Conservation (phyloP, 1,140 invertebrate genomes). For the Drosophila quadrilineata region DNA sequence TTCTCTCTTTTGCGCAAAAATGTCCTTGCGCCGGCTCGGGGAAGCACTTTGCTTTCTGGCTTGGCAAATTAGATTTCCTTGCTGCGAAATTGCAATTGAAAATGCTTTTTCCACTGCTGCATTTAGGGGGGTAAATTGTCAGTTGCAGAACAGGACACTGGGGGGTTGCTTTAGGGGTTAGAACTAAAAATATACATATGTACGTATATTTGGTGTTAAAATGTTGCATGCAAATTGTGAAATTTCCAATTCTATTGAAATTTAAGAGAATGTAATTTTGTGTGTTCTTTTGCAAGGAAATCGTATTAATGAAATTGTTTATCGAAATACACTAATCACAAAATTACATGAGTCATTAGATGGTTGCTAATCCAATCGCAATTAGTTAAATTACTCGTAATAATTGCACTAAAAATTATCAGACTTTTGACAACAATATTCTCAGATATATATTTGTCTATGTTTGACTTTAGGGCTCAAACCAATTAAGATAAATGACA, state of each 20-base stretch:
- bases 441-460: background rate
- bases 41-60: slow-evolving; percentile 32
- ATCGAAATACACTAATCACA: background rate
- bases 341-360: background rate
- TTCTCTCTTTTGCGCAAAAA: no score
- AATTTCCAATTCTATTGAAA: background rate
- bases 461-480: slow-evolving; percentile 17
- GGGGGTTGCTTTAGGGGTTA: slow-evolving; percentile 10
- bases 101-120: slow-evolving; percentile 28
- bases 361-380: slow-evolving; percentile 1
- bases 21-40: slow-evolving; percentile 8
- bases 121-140: background rate
- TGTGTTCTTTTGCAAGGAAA: no score
- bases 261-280: no score
- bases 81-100: slow-evolving; percentile 54
- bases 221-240: slow-evolving; percentile 16
- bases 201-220: slow-evolving; percentile 32
- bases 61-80: slow-evolving; percentile 54
- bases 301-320: background rate
- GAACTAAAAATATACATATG: no score
- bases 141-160: background rate
- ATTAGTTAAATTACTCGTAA: slow-evolving; percentile 26
- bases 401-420: slow-evolving; percentile 1
- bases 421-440: background rate
- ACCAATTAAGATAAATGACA: slow-evolving; percentile 46